Evolutionary conservation across 2,888 invertebrate species (phyloP).

Genomic region (Teleogryllus oceanicus): DNA sequence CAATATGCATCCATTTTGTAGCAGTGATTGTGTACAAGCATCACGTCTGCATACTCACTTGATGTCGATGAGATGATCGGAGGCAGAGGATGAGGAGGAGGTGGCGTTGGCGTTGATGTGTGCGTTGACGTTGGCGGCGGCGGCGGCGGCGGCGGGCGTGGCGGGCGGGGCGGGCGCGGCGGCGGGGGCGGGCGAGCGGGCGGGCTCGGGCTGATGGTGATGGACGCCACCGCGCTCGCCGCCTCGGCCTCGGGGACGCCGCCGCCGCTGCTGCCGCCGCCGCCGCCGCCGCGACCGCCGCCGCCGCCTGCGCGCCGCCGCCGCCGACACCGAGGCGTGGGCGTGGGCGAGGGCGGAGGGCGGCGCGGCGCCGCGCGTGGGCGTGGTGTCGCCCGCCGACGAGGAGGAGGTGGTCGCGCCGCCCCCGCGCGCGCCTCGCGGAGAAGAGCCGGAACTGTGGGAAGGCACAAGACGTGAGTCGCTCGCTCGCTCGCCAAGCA

Average conservation of each 20-base stretch:
- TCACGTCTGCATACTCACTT: background rate
- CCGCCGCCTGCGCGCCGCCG: background rate
- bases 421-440: background rate
- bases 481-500: background rate
- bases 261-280: background rate
- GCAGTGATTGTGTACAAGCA: too few relatives aligned
- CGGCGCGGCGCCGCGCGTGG: background rate
- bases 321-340: background rate
- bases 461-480: background rate
- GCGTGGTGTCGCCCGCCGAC: background rate
- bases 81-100: background rate
- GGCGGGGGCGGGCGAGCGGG: background rate
- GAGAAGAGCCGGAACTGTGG: background rate
- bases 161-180: background rate
- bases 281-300: background rate
- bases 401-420: background rate
- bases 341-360: background rate
- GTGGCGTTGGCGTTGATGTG: background rate
- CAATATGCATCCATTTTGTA: too few relatives aligned
- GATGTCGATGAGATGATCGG: background rate
- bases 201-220: slow-evolving; percentile 18
- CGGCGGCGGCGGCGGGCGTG: background rate
- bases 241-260: background rate
- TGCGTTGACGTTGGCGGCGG: background rate
- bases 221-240: slow-evolving; percentile 4